phyloP scores from a whole-genome alignment of 2,113 vertebrate genomes.

The Coptodon rendalli region DNA sequence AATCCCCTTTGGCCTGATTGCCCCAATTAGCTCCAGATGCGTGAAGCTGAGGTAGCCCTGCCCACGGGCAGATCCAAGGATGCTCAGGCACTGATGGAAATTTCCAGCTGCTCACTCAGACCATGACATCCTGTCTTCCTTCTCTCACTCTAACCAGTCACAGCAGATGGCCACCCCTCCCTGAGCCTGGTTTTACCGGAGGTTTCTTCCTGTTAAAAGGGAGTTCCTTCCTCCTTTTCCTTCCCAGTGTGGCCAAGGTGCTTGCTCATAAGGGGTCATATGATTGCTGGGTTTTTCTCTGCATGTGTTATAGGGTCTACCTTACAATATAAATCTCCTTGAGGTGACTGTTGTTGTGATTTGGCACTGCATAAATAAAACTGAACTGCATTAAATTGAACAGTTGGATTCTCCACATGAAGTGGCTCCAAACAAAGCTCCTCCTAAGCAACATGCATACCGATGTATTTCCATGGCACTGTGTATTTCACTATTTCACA shows the following conservation, averaged over 20 bases:
- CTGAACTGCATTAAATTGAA: not conserved
- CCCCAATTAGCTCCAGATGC: not conserved
- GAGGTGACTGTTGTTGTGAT: not conserved
- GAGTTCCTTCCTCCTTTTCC: not conserved
- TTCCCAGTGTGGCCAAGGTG: not conserved
- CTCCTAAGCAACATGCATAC: not conserved
- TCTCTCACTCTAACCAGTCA: not conserved
- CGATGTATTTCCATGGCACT: not conserved
- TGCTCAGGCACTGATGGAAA: not conserved
- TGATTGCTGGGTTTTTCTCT: not conserved
- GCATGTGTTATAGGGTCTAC: not conserved
- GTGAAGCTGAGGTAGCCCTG: not conserved
- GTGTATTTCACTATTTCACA: not conserved
- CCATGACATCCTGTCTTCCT: not conserved
- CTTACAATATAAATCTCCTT: not conserved
- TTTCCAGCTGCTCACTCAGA: not conserved
- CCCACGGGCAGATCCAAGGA: not conserved
- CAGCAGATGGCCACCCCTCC: not conserved
- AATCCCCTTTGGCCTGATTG: not conserved
- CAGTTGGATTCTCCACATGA: not conserved
- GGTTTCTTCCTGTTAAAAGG: not conserved
- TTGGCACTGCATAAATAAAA: not conserved
- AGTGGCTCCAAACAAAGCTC: not conserved
- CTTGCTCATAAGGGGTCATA: not conserved
- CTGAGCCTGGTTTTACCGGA: not conserved